These are phyloP conservation scores for Sterrhoptilus dennistouni DNA, from an alignment of 2,113 vertebrate species.

Conservation along the genomic window DNA sequence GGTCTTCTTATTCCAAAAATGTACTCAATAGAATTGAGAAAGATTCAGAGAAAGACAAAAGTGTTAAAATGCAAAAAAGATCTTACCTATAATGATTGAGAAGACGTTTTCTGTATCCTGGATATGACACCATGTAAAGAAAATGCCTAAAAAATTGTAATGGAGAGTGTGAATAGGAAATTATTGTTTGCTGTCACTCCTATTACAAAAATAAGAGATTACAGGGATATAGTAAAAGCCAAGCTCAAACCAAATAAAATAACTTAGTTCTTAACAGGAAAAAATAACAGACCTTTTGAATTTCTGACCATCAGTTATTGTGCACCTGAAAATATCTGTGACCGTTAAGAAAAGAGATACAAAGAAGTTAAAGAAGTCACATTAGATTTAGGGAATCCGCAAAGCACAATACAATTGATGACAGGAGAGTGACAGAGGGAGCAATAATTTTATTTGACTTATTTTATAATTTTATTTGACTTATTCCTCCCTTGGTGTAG, in stretches of 20 bases:
- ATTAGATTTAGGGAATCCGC: background rate
- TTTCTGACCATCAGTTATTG: background rate
- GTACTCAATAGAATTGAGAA: background rate
- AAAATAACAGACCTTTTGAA: background rate
- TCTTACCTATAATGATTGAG: background rate
- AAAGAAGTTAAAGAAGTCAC: background rate
- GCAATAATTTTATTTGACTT: background rate
- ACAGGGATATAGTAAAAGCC: background rate
- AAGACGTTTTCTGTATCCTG: background rate
- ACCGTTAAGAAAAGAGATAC: background rate
- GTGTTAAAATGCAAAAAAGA: background rate
- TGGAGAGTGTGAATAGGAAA: background rate
- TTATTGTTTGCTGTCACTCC: background rate
- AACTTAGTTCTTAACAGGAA: background rate
- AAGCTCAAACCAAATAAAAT: background rate
- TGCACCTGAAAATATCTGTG: background rate
- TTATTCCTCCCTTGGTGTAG: background rate
- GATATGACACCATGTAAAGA: background rate
- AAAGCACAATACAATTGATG: background rate
- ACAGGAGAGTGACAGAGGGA: background rate
- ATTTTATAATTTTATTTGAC: background rate
- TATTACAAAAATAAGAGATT: background rate
- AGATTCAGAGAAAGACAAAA: background rate
- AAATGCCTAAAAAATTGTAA: background rate
- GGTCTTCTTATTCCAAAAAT: background rate